phyloP scores from a whole-genome alignment of 2,888 invertebrate genomes.

The Tetragnatha montana region DNA sequence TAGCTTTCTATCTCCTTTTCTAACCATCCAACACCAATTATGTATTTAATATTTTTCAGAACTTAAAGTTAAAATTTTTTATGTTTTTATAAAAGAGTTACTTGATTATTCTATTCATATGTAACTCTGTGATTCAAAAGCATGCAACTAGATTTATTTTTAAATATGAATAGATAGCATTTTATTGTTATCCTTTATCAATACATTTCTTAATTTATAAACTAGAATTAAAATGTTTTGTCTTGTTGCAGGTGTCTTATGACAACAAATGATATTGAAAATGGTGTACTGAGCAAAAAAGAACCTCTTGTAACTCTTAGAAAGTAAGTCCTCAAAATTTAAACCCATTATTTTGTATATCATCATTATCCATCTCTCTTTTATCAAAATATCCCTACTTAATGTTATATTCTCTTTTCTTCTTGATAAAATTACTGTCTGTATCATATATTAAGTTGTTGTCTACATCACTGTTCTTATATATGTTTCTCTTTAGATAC shows the following conservation, averaged over 20 bases:
- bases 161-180: too few relatives aligned
- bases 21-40: too few relatives aligned
- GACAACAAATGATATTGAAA: conserved; percentile 35
- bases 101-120: background rate
- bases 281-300: conserved; percentile 12
- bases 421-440: too few relatives aligned
- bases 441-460: too few relatives aligned
- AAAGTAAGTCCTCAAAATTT: conserved; percentile 27
- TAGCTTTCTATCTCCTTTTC: too few relatives aligned
- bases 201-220: background rate
- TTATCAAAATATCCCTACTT: too few relatives aligned
- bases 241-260: conserved; percentile 27
- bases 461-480: background rate
- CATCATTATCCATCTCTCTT: too few relatives aligned
- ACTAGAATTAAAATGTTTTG: background rate
- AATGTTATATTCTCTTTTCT: too few relatives aligned
- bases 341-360: background rate
- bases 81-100: background rate
- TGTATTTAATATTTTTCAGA: too few relatives aligned
- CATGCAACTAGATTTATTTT: background rate
- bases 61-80: too few relatives aligned
- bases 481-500: conserved; percentile 31
- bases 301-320: conserved; percentile 44
- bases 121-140: background rate
- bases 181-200: background rate